Evolutionary conservation across 2,797 vertebrate species (phyloP).

Genomic region (Sciaenops ocellatus): DNA sequence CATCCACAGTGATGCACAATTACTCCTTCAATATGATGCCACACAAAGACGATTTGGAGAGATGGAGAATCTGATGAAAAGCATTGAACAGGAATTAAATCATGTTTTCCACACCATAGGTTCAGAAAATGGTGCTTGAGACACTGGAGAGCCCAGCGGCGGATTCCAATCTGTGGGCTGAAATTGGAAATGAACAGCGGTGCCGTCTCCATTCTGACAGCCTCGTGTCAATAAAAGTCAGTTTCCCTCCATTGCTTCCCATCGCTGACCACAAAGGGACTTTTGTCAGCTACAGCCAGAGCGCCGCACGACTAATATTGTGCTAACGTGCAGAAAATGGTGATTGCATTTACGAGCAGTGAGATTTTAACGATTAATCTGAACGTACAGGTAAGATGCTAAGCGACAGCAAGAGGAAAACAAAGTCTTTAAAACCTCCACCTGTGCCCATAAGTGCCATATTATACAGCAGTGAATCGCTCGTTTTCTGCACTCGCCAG

Average conservation of each 20-base stretch:
- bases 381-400: not conserved
- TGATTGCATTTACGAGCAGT: slow-evolving; percentile 10
- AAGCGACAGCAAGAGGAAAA: slow-evolving; percentile 26
- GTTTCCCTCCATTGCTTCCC: slow-evolving; percentile 79
- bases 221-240: slow-evolving; percentile 83
- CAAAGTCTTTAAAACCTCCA: slow-evolving; percentile 59
- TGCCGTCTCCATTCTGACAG: slow-evolving; percentile 81
- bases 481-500: slow-evolving; percentile 44
- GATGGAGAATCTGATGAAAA: slow-evolving; percentile 82
- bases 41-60: slow-evolving; percentile 78
- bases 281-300: slow-evolving; percentile 63
- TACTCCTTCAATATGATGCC: slow-evolving; percentile 78
- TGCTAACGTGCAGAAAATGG: slow-evolving; percentile 59
- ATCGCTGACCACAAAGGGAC: slow-evolving; percentile 75
- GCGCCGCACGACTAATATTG: slow-evolving; percentile 43
- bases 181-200: slow-evolving; percentile 85
- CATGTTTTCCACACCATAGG: slow-evolving; percentile 84
- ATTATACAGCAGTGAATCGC: slow-evolving; percentile 56
- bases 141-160: slow-evolving; percentile 75
- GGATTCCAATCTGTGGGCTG: slow-evolving; percentile 82
- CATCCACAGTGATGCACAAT: slow-evolving; percentile 78
- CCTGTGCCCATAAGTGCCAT: slow-evolving; percentile 52
- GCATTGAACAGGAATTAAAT: slow-evolving; percentile 85
- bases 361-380: slow-evolving; percentile 45
- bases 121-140: slow-evolving; percentile 83